Evolutionary conservation across 2,888 invertebrate genomes (phyloP).

Genomic region (Drosophila phalerata): DNA sequence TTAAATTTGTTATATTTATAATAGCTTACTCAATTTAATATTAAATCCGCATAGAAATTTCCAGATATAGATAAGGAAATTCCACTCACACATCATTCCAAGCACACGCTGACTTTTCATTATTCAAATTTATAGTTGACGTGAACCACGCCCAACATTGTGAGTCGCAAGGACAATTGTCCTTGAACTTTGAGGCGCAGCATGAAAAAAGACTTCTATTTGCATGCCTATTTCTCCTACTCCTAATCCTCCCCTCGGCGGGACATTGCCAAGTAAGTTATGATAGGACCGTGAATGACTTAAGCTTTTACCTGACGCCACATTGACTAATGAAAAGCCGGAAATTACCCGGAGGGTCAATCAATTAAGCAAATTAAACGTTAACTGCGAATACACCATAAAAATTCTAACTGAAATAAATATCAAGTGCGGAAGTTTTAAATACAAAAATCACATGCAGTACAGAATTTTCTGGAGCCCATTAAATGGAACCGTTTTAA

Average conservation of each 20-base stretch:
- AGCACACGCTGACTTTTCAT: slow-evolving; percentile 47
- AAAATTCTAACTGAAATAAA: background rate
- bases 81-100: background rate
- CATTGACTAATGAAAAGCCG: slow-evolving; percentile 47
- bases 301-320: background rate
- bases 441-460: slow-evolving; percentile 29
- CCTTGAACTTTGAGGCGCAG: slow-evolving; percentile 59
- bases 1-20: background rate
- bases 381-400: slow-evolving; percentile 14
- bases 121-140: slow-evolving; percentile 54
- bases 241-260: background rate
- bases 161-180: slow-evolving; percentile 32
- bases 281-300: slow-evolving; percentile 15
- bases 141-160: slow-evolving; percentile 46
- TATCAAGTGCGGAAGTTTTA: slow-evolving; percentile 29
- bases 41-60: background rate
- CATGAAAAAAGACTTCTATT: slow-evolving; percentile 50
- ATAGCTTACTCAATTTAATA: too few species aligned
- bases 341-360: slow-evolving; percentile 28
- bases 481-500: slow-evolving; percentile 13
- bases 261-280: slow-evolving; percentile 10
- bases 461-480: slow-evolving; percentile 21
- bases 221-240: slow-evolving; percentile 24
- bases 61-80: slow-evolving; percentile 18
- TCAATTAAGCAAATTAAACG: slow-evolving; percentile 57